phyloP scores from a whole-genome alignment of 2,888 invertebrate genomes.

The Drosophila formosana region DNA sequence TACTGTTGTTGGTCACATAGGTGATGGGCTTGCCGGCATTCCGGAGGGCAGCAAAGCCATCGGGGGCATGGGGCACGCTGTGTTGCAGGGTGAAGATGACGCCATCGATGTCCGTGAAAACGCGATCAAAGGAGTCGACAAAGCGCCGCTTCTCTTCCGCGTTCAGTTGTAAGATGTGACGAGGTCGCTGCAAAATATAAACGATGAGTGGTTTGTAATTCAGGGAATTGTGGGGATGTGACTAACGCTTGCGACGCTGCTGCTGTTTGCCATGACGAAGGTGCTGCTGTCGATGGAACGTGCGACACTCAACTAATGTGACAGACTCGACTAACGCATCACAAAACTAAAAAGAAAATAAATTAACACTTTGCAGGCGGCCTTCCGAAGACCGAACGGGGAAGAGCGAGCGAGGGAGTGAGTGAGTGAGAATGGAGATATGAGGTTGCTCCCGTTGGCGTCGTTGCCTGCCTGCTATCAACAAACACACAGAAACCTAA shows the following conservation, averaged over 20 bases:
- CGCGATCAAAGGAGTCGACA: slow-evolving; percentile 86
- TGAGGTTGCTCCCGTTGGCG: slow-evolving; percentile 8
- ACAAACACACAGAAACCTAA: slow-evolving; percentile 4
- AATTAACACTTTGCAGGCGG: slow-evolving; percentile 40
- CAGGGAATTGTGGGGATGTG: neutral
- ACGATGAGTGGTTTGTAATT: neutral
- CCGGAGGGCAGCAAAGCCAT: slow-evolving; percentile 82
- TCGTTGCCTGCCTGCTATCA: neutral
- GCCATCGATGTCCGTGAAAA: slow-evolving; percentile 88
- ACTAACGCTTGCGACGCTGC: slow-evolving; percentile 19
- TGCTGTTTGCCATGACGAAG: slow-evolving; percentile 24
- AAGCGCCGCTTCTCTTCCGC: slow-evolving; percentile 82
- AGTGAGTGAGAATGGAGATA: neutral
- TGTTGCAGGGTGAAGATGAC: slow-evolving; percentile 84
- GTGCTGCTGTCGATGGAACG: slow-evolving; percentile 28
- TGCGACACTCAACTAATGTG: slow-evolving; percentile 37
- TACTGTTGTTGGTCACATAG: slow-evolving; percentile 85
- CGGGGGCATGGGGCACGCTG: slow-evolving; percentile 78
- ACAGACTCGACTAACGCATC: slow-evolving; percentile 24
- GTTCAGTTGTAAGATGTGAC: slow-evolving; percentile 75
- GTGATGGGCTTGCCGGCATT: slow-evolving; percentile 84
- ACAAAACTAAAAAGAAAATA: slow-evolving; percentile 20
- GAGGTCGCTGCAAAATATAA: slow-evolving; percentile 25
- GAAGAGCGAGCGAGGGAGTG: neutral
- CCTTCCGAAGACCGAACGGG: slow-evolving; percentile 11